Base-by-base conservation (phyloP, 2,797 vertebrate species). In the Numenius phaeopus region DNA sequence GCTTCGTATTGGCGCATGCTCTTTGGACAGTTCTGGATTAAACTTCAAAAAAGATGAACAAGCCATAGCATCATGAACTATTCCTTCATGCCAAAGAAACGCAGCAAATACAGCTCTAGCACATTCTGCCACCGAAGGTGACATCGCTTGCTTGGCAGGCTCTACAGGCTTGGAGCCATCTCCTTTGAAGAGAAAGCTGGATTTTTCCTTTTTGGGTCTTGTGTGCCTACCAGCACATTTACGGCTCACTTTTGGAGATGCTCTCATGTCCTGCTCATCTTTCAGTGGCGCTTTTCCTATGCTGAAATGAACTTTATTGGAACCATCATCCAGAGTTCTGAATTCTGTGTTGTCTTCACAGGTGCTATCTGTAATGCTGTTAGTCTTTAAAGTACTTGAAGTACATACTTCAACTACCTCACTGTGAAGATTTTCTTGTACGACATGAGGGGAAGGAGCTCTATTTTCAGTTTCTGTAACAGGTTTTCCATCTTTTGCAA, bases 41-140 rank as follows among this genome's bases (percentile, higher is more conserved):
- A 99, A 99, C 96, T 99, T 99, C 64, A 99, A 98, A 97, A 99
- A 99, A n/a, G 99, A 99, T 21, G 99, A 99, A 97, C 99, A 99
- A 58, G 99, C 99, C 99, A 99, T 99, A 70, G 99, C 99, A 82
- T 99, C 99, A 14, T 99, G 99, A 55, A 99, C 99, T 81, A 99
- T 99, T 83, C 99, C 99, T 94, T 99, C 99, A 14, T 99, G 99
- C 99, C 99, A 99, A 57, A 99, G 98, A 96, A 99, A 99, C 0
- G 99, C 99, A 5, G 99, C 99, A 65, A 99, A 99, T 58, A 99
- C 99, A 0, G 99, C 99, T 50, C 99, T 98, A 39, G 99, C 98
- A 83, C 99, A 99, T 97, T 99, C 99, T 0, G 99, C 99, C 57
- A 99, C 99, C 3, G 99, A 99, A 9, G 99, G 99, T 3, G 99